Evolutionary conservation across 2,797 vertebrate genomes (phyloP).

Genomic region (Varecia variegata): DNA sequence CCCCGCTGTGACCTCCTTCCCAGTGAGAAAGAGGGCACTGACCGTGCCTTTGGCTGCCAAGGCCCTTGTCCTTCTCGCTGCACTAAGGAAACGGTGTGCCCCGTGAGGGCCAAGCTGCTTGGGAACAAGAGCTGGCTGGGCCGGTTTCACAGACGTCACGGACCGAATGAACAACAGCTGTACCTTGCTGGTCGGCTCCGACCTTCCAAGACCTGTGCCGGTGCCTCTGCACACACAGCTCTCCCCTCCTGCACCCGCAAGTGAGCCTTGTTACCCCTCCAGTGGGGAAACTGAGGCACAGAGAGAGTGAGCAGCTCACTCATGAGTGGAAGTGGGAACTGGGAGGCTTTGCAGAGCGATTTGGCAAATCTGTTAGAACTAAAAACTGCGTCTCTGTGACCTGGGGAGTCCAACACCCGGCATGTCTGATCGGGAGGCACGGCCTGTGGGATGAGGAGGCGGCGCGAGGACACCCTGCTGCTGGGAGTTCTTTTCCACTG

Average conservation of each 20-base stretch:
- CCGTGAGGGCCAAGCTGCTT: fast-evolving
- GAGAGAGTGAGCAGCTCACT: neutral
- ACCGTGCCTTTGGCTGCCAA: neutral
- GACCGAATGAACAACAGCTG: neutral
- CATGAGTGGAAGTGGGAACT: fast-evolving
- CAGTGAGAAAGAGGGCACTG: neutral
- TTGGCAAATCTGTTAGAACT: neutral
- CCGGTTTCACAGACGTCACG: neutral
- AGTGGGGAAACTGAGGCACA: neutral
- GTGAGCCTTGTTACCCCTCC: neutral
- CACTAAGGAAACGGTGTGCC: neutral
- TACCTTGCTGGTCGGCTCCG: neutral
- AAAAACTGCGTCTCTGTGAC: fast-evolving
- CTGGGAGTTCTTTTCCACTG: too few relatives aligned
- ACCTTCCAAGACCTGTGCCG: neutral
- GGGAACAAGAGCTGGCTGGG: neutral
- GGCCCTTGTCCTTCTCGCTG: neutral
- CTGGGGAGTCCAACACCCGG: fast-evolving
- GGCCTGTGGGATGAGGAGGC: neutral
- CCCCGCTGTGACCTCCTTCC: fast-evolving
- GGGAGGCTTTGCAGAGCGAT: neutral
- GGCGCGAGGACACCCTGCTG: neutral
- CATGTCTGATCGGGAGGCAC: neutral
- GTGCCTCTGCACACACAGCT: fast-evolving
- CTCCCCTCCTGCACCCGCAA: neutral